Evolutionary conservation across 2,113 vertebrate genomes (phyloP), one percentile per base, ranked within the genome.

Genomic region (Seriola quinqueradiata): DNA sequence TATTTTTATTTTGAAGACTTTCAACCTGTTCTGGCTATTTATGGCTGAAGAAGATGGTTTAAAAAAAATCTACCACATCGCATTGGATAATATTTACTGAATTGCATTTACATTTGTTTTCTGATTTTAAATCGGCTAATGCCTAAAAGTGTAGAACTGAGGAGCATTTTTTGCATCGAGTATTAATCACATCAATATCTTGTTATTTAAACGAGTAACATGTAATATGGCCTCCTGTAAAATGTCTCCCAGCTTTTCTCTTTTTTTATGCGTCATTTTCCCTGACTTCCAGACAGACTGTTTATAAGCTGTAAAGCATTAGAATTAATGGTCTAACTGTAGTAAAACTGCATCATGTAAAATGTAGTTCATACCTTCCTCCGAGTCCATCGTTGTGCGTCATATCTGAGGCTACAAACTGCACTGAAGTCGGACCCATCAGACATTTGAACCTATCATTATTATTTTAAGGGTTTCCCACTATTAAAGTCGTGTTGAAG

Each of bases 351-450:
- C 10, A 34, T 36, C 46, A 72, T 21, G 11, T 4, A 10, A 84
- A 86, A 83, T 23, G 21, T 8, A n/a, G 1, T 65, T 38, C 91
- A 70, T 92, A 92, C 91, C 90, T 91, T 79, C 60, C 81, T 81
- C 70, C 6, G 70, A 5, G 23, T 87, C 87, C 83, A 70, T 28
- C 81, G 86, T 6, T 23, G 85, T 75, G 91, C 87, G 87, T 83
- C 84, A 68, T 21, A 52, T 55, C 77, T 68, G 67, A 63, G 65
- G 44, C 57, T 57, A 70, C 77, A 55, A 81, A 72, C 46, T 68
- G 83, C 68, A n/a, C 58, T 61, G 65, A 76, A 77, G 68, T 57
- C 77, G 63, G 58, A 63, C 70, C 68, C 84, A 46, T 64, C 58
- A 17, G 46, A 74, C 77, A 57, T 79, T 74, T 68, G 23, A 77